These are phyloP conservation scores for Pseudopodoces humilis DNA, from an alignment of 2,113 vertebrate genomes.

Conservation along the genomic window DNA sequence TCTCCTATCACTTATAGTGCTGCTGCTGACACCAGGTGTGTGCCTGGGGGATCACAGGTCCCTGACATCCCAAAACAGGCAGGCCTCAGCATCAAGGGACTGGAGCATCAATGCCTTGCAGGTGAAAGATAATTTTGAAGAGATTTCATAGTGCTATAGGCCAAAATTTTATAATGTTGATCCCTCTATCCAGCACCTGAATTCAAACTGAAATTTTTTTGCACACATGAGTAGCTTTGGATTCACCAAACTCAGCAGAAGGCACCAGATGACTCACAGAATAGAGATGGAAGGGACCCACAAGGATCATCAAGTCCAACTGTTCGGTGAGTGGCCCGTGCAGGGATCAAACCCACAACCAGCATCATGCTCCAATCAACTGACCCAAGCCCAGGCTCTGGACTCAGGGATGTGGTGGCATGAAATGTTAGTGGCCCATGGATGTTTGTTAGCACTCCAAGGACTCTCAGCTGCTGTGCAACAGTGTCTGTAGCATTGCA, in stretches of 20 bases:
- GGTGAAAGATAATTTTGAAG: neutral
- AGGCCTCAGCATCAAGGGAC: neutral
- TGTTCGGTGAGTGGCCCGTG: neutral
- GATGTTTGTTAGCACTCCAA: neutral
- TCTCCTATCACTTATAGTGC: neutral
- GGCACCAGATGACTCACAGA: neutral
- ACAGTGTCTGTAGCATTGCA: accelerated
- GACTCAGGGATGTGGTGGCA: neutral
- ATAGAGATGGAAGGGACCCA: neutral
- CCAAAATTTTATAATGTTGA: neutral
- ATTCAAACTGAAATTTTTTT: neutral
- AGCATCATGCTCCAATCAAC: neutral
- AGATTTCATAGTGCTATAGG: neutral
- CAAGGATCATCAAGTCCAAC: neutral
- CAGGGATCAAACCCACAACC: neutral
- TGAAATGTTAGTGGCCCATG: neutral
- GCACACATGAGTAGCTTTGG: neutral
- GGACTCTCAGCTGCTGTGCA: neutral
- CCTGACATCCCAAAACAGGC: neutral
- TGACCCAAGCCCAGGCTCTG: too few relatives aligned
- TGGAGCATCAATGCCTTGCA: neutral
- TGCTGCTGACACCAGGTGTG: neutral
- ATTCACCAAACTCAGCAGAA: neutral
- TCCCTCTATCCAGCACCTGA: neutral
- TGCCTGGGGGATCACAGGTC: neutral